phyloP scores from a whole-genome alignment of 2,113 vertebrate genomes.

The Hiodon alosoides region DNA sequence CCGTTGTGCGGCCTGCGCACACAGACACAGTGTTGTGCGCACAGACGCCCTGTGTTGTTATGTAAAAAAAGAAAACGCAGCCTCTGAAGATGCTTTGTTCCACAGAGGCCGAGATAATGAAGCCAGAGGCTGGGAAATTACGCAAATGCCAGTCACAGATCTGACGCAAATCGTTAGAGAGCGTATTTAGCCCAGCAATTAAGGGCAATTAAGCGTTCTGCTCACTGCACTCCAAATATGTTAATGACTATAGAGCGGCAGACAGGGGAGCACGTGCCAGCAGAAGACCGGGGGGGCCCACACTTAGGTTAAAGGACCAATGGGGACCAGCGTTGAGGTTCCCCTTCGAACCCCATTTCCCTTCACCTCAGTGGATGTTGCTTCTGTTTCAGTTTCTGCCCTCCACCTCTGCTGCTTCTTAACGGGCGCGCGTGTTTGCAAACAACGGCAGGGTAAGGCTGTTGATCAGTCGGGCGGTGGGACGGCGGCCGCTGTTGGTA shows the following conservation, averaged over 20 bases:
- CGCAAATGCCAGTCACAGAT: slow-evolving; percentile 73
- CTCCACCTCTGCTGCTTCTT: slow-evolving; percentile 48
- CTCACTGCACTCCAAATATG: slow-evolving; percentile 78
- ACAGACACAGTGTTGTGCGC: slow-evolving; percentile 13
- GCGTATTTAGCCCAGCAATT: slow-evolving; percentile 83
- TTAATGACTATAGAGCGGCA: slow-evolving; percentile 71
- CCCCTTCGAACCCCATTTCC: slow-evolving; percentile 42
- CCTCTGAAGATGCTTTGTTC: slow-evolving; percentile 31
- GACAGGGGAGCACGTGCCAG: slow-evolving; percentile 55
- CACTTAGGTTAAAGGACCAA: slow-evolving; percentile 65
- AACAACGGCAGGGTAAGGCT: slow-evolving; percentile 24
- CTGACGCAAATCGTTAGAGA: slow-evolving; percentile 74
- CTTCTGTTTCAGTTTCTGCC: slow-evolving; percentile 47
- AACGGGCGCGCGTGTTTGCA: slow-evolving; percentile 48
- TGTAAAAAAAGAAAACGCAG: slow-evolving; percentile 41
- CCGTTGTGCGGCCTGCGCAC: slow-evolving; percentile 4
- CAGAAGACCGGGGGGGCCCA: slow-evolving; percentile 59
- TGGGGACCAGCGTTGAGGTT: slow-evolving; percentile 45
- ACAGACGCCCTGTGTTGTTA: slow-evolving; percentile 37
- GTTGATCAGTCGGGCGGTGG: not conserved
- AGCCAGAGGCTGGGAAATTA: slow-evolving; percentile 75
- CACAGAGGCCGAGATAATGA: slow-evolving; percentile 70
- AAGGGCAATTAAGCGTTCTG: slow-evolving; percentile 88
- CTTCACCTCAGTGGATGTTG: slow-evolving; percentile 21
- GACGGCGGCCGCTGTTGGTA: no score